Evolutionary conservation across 2,888 invertebrate genomes (phyloP).

Genomic region (Philereme vetulata): DNA sequence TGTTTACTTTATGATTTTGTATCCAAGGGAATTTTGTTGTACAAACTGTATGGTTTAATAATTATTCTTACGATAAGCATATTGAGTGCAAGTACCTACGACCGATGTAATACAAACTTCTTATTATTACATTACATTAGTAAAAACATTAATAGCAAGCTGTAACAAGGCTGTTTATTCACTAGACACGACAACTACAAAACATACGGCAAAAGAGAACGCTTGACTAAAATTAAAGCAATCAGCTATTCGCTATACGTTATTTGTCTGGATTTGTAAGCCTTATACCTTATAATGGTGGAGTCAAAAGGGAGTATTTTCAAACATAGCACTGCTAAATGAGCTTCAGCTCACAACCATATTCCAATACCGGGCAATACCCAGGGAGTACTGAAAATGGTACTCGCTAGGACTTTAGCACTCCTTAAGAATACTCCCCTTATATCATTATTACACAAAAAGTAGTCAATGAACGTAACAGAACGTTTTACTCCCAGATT

Average conservation of each 20-base stretch:
- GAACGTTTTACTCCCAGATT: too few species aligned
- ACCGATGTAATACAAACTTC: conserved; percentile 73
- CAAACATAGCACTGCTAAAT: too few species aligned
- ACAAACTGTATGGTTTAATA: conserved; percentile 38
- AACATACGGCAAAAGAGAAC: conserved; percentile 22
- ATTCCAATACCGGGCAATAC: too few species aligned
- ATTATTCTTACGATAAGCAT: conserved; percentile 63
- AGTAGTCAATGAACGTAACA: too few species aligned
- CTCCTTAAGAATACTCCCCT: too few species aligned
- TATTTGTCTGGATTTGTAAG: too few species aligned
- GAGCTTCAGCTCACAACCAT: too few species aligned
- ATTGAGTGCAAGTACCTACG: conserved; percentile 73
- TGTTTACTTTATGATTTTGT: not conserved
- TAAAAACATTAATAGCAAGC: conserved; percentile 59
- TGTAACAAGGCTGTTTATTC: conserved; percentile 55
- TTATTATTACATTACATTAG: conserved; percentile 48
- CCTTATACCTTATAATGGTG: too few species aligned
- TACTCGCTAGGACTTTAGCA: too few species aligned
- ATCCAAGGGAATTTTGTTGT: conserved; percentile 35
- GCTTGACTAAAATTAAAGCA: conserved; percentile 11
- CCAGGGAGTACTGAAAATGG: too few species aligned
- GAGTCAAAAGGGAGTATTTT: too few species aligned
- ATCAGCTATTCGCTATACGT: not conserved
- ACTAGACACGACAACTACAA: conserved; percentile 41
- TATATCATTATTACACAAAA: too few species aligned